A percentile compares a stretch with the other conserved stretches of the same genome.
Evolutionary conservation across 2,797 vertebrate genomes (phyloP).

Genomic region (Myripristis jacobus): DNA sequence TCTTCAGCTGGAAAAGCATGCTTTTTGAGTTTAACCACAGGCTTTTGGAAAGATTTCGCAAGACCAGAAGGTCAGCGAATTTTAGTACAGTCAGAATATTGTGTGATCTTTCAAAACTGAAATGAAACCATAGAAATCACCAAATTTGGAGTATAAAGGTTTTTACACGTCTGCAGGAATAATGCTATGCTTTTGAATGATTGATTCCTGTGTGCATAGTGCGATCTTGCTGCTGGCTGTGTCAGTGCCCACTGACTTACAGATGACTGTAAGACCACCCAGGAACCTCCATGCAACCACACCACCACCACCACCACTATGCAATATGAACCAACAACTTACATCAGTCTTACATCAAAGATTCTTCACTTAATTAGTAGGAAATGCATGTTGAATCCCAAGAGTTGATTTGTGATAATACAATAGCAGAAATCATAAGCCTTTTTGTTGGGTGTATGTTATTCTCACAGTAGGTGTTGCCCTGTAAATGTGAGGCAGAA

Average conservation of each 20-base stretch:
- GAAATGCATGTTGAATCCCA: background rate
- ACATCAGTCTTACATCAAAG: slow-evolving; percentile 16
- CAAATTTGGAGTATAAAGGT: no score
- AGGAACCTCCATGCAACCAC: slow-evolving; percentile 1
- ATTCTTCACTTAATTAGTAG: background rate
- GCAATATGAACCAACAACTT: background rate
- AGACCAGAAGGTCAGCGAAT: no score
- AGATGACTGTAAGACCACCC: slow-evolving; percentile 22
- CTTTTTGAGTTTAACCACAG: no score
- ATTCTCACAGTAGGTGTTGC: background rate
- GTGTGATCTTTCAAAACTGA: no score
- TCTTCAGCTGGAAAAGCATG: no score
- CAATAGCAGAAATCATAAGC: no score
- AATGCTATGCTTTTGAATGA: background rate
- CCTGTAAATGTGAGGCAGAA: background rate
- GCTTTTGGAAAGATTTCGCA: no score
- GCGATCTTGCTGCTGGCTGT: background rate
- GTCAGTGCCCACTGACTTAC: slow-evolving; percentile 12
- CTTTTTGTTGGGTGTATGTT: no score
- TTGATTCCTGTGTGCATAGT: no score
- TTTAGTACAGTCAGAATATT: no score
- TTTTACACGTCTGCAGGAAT: no score
- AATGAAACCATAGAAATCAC: no score
- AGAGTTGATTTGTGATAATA: background rate
- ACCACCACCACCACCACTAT: background rate